Evolutionary conservation across 2,113 vertebrate genomes (phyloP), one percentile per base, ranked within the genome.

Genomic region (Phaethornis superciliosus): DNA sequence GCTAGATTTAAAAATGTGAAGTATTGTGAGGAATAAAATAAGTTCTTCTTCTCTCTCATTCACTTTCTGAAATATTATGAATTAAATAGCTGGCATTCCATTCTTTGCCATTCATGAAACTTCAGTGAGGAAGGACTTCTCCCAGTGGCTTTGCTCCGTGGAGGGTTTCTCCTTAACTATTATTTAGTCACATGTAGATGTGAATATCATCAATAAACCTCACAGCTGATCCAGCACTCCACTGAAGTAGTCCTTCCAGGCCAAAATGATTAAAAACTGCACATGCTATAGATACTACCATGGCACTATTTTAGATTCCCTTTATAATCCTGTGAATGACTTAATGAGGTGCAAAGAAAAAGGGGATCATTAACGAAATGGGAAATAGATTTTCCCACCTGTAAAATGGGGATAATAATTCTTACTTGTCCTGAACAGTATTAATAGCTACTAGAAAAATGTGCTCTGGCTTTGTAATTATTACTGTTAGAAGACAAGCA

Each of bases 401-500:
- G 79, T 93, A 93, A 96, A 94, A 93, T 83, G 28, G 64, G 90
- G 42, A 90, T 93, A 95, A 96, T 96, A 6, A 94, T 82, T 96
- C 92, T 94, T 91, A 90, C 76, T 94, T 93, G 91, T 96, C 55
- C 59, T 81, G 76, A 72, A 88, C 60, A 91, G 18, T 93, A 93
- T 91, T 91, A 96, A 91, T 89, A 95, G 63, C 71, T 30, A 60
- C 71, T 88, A 74, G 88, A 93, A 93, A 85, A 90, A 83, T 63
- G 64, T 93, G 37, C 55, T 77, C 82, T 95, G 75, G 35, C 94
- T 93, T 96, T 80, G 40, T 88, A 83, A 93, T 96, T 95, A 93
- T 94, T 88, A 59, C 90, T 90, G 68, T 62, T 91, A 88, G 63
- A 93, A 94, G 94, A 92, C 86, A 88, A 80, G 84, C 26, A 77